Base-by-base conservation (phyloP, 2,797 vertebrate species). In the Chaenodraco wilsoni region DNA sequence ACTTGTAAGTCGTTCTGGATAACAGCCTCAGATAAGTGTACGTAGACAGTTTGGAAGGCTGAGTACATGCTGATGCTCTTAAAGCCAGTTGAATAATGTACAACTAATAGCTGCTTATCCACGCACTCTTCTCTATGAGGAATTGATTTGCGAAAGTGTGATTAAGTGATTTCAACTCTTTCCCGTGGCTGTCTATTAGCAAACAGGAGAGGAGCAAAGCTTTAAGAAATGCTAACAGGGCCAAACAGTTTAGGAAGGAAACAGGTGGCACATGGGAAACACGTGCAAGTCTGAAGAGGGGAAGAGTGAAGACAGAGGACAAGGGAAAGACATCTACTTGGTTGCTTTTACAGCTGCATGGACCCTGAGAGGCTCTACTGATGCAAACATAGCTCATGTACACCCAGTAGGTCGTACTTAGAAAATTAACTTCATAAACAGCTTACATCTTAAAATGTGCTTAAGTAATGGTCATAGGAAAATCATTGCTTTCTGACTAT, bases 1-100 rank as follows among this genome's bases (percentile, higher is more conserved):
- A 33, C 41, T 65, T 65, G 9, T 17, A 45, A 64, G 46, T 77
- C 19, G 43, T 33, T 57, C 27, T 65, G 19, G 10, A 64, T 67
- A 37, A 64, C 66, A 48, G 31, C 50, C 49, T 56, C 40, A 69
- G 9, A 59, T 19, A 48, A 59, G 14, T 58, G 17, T 33, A 27
- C 19, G 19, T 15, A 44, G 56, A 49, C 37, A 23, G 68, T 16
- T 27, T 49, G 23, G 31, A 56, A 59, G 62, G 17, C 7, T 52
- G 9, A 82, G 44, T 4, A 15, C 50, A 63, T 37, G n/a, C 0
- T 7, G 50, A 46, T 57, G 40, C 40, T 67, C 12, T 49, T n/a
- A n/a, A 7, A 43, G n/a, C 16, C 6, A 45, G n/a, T 33, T 27
- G 2, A 74, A 55, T 37, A 37, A 37, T 37, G 7, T 37, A 37